These are phyloP conservation scores for Aurelia aurita complex sp. Pacific DNA, from an alignment of 30 jellyfish, hydroid and myxozoan species.

Conservation along the genomic window DNA sequence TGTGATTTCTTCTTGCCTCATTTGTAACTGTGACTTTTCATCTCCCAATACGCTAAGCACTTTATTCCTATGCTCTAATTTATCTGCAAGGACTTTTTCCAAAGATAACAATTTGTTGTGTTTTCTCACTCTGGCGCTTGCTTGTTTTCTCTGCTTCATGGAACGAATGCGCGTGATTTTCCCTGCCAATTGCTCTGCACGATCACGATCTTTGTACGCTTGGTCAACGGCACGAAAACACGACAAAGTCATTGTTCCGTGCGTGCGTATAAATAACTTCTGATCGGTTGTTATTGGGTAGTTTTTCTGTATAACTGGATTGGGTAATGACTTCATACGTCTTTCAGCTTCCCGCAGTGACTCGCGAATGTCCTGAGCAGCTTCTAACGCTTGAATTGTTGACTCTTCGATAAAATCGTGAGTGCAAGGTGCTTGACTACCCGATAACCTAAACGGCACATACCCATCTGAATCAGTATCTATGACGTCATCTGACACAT, in stretches of 20 bases:
- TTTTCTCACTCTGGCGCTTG: background rate
- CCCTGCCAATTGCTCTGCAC: conserved; percentile 34
- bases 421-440: conserved; percentile 46
- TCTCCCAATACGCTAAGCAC: conserved; percentile 15
- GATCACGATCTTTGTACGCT: conserved; percentile 85
- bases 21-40: conserved; percentile 1
- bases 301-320: conserved; percentile 19
- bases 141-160: conserved; percentile 41
- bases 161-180: conserved; percentile 31
- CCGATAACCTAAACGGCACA: conserved; percentile 51
- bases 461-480: conserved; percentile 18
- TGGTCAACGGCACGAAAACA: conserved; percentile 84
- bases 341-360: conserved; percentile 46
- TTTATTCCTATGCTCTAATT: background rate
- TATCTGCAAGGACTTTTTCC: background rate
- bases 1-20: conserved; percentile 25
- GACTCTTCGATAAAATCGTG: conserved; percentile 66
- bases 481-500: too few relatives aligned
- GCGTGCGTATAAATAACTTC: conserved; percentile 71
- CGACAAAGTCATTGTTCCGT: conserved; percentile 76
- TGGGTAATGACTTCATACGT: conserved; percentile 18
- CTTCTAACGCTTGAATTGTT: conserved; percentile 44
- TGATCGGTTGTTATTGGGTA: conserved; percentile 65
- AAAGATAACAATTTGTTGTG: conserved; percentile 5
- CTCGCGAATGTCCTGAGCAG: conserved; percentile 77